phyloP scores from a whole-genome alignment of 2,888 invertebrate species.

The Melanotus villosus region DNA sequence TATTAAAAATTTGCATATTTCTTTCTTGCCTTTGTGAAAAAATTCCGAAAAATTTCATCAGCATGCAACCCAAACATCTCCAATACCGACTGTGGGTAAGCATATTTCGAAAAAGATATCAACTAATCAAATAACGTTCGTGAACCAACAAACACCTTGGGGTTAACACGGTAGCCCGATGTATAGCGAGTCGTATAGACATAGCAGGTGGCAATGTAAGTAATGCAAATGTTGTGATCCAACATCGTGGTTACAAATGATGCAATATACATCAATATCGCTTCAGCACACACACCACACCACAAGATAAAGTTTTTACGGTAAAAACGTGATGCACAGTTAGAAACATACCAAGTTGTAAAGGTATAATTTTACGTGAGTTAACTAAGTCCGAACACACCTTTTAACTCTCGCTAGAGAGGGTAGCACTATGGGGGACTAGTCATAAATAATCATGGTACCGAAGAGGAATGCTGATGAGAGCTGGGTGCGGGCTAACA shows the following conservation, averaged over 20 bases:
- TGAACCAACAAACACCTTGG: neutral
- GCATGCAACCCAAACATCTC: neutral
- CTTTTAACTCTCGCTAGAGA: slow-evolving; percentile 44
- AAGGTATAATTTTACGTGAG: slow-evolving; percentile 23
- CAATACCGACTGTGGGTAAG: too few species aligned
- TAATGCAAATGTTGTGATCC: slow-evolving; percentile 48
- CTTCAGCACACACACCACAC: slow-evolving; percentile 7
- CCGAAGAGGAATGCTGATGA: slow-evolving; percentile 71
- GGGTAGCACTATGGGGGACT: slow-evolving; percentile 43
- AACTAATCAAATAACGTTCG: slow-evolving; percentile 4
- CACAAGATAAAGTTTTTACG: slow-evolving; percentile 9
- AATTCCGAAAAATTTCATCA: too few species aligned
- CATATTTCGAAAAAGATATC: neutral
- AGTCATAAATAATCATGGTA: slow-evolving; percentile 68
- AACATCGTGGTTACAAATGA: slow-evolving; percentile 43
- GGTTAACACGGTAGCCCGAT: slow-evolving; percentile 24
- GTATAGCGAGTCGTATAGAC: slow-evolving; percentile 45
- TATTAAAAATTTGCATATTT: too few species aligned
- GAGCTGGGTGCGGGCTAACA: slow-evolving; percentile 69
- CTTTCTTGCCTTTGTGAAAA: too few species aligned
- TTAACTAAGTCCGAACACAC: slow-evolving; percentile 49
- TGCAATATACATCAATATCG: slow-evolving; percentile 39
- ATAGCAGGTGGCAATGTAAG: slow-evolving; percentile 48
- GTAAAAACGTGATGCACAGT: neutral
- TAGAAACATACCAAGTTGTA: neutral